phyloP scores from a whole-genome alignment of 1,140 invertebrate genomes.

The Stenopsyche tienmushanensis region DNA sequence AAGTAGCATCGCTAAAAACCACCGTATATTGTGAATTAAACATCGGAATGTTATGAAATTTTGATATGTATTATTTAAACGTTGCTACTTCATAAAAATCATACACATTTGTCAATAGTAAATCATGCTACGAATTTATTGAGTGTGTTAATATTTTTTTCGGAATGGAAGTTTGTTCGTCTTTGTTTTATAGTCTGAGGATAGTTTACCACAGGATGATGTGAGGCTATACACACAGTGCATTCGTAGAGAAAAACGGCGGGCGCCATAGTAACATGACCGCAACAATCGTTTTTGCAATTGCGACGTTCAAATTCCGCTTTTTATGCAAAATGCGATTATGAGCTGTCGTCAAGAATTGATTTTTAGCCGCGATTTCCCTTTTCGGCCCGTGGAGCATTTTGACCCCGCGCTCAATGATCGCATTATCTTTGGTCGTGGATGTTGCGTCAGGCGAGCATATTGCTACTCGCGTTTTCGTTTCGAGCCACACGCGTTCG shows the following conservation, averaged over 20 bases:
- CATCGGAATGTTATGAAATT: too few relatives aligned
- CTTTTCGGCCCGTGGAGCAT: too few relatives aligned
- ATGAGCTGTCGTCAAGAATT: not conserved
- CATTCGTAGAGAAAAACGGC: not conserved
- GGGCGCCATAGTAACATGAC: not conserved
- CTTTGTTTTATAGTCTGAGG: not conserved
- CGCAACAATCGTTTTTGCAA: not conserved
- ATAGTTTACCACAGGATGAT: not conserved
- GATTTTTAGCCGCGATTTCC: not conserved
- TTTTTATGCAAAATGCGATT: not conserved
- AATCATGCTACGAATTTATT: not conserved
- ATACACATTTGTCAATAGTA: not conserved
- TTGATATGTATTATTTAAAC: too few relatives aligned
- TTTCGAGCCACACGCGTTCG: too few relatives aligned
- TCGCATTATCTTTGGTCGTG: too few relatives aligned
- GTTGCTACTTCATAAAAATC: not conserved
- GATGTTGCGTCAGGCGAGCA: not conserved
- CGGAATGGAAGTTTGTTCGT: not conserved
- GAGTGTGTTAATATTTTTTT: not conserved
- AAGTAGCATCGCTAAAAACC: too few relatives aligned
- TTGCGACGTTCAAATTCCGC: not conserved
- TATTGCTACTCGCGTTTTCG: not conserved
- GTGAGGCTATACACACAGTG: not conserved
- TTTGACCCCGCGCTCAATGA: too few relatives aligned
- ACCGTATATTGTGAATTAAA: too few relatives aligned